These are phyloP conservation scores for Palythoa heliodiscus DNA, from an alignment of 92 coral and sea anemone genomes.

Conservation along the genomic window DNA sequence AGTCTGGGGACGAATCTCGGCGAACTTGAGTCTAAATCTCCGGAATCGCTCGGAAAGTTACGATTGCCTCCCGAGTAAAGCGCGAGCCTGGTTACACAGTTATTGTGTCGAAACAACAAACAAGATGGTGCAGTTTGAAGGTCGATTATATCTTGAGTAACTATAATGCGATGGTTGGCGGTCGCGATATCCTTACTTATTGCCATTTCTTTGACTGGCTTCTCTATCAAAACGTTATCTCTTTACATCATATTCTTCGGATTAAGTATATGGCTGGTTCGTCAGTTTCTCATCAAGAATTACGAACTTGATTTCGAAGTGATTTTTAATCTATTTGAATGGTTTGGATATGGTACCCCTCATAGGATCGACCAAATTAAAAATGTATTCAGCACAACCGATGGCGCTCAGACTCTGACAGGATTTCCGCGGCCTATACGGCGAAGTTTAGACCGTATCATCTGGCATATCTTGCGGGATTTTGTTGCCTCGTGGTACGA, in stretches of 20 bases:
- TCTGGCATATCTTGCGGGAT: constrained; percentile 76
- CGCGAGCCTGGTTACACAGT: constrained; percentile 57
- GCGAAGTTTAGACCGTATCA: constrained; percentile 60
- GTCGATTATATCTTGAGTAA: constrained; percentile 18
- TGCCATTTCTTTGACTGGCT: constrained; percentile 72
- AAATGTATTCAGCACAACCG: constrained; percentile 47
- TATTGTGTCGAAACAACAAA: constrained; percentile 37
- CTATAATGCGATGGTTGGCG: constrained; percentile 64
- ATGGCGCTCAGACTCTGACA: constrained; percentile 54
- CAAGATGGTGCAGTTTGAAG: constrained; percentile 66
- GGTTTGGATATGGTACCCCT: constrained; percentile 81
- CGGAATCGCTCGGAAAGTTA: neutral
- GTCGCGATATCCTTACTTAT: constrained; percentile 51
- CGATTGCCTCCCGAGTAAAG: neutral
- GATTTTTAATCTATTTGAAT: constrained; percentile 71
- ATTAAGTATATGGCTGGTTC: constrained; percentile 56
- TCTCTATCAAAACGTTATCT: constrained; percentile 61
- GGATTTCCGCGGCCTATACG: constrained; percentile 74
- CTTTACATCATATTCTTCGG: constrained; percentile 48
- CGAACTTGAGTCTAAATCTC: neutral
- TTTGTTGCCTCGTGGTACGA: constrained; percentile 85
- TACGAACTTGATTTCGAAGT: constrained; percentile 81
- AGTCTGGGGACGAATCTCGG: constrained; percentile 11
- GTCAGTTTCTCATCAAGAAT: constrained; percentile 59
- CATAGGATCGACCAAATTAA: constrained; percentile 62